Conservation (phyloP, 2,888 invertebrate species). For the Epistrophella euchroma region DNA sequence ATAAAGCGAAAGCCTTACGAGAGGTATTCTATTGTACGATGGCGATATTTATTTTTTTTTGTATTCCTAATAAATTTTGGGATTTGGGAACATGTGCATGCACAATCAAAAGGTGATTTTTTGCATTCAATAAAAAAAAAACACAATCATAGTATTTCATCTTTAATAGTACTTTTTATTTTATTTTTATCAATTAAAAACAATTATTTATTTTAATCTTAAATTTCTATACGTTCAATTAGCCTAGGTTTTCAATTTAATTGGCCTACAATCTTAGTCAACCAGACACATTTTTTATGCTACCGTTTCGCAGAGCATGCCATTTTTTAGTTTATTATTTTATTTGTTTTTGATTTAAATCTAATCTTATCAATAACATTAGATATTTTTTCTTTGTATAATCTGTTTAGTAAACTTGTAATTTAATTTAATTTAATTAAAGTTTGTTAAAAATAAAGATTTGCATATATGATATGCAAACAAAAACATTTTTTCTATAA, state of each 20-base stretch:
- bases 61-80: too few relatives aligned
- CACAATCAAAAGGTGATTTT: too few relatives aligned
- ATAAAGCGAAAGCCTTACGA: too few relatives aligned
- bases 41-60: too few relatives aligned
- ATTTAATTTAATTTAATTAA: slow-evolving; percentile 40
- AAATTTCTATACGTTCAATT: slow-evolving; percentile 69
- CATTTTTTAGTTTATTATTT: background rate
- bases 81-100: too few relatives aligned
- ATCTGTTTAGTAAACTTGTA: slow-evolving; percentile 47
- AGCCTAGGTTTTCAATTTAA: slow-evolving; percentile 54
- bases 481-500: slow-evolving; percentile 46
- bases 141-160: slow-evolving; percentile 28
- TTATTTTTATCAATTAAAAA: slow-evolving; percentile 74
- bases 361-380: slow-evolving; percentile 66
- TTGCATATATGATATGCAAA: slow-evolving; percentile 77
- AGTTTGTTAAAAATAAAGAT: slow-evolving; percentile 47
- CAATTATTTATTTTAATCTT: slow-evolving; percentile 74
- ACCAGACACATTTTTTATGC: slow-evolving; percentile 34
- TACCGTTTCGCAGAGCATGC: slow-evolving; percentile 32
- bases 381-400: slow-evolving; percentile 56
- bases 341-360: slow-evolving; percentile 23
- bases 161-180: slow-evolving; percentile 65
- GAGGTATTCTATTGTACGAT: too few relatives aligned
- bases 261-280: slow-evolving; percentile 39
- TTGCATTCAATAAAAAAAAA: background rate